phyloP scores from a whole-genome alignment of 2,113 vertebrate species.

The Menura novaehollandiae region DNA sequence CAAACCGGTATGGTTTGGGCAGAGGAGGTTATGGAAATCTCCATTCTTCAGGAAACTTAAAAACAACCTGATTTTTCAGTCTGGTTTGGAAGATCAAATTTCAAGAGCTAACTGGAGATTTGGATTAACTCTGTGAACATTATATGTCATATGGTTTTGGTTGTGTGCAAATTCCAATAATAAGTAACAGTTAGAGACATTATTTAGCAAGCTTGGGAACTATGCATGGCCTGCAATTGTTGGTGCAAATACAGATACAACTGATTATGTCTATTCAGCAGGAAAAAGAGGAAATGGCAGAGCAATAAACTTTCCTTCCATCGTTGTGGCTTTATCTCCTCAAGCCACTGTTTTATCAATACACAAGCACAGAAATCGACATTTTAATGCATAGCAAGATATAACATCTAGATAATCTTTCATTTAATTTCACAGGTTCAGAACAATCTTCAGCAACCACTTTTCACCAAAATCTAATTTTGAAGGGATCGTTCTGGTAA shows the following conservation, averaged over 20 bases:
- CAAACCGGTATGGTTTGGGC: neutral
- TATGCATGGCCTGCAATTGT: neutral
- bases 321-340: no score
- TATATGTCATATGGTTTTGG: accelerated
- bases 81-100: neutral
- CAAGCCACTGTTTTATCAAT: neutral
- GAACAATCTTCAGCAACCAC: neutral
- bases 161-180: neutral
- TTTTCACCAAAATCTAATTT: neutral
- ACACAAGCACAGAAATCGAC: neutral
- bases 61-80: neutral
- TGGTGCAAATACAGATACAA: neutral
- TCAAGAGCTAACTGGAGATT: neutral
- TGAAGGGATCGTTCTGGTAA: neutral
- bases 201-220: neutral
- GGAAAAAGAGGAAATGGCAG: neutral
- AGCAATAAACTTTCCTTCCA: no score
- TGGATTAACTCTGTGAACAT: neutral
- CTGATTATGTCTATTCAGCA: neutral
- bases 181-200: neutral
- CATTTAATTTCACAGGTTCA: neutral
- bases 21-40: accelerated
- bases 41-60: neutral
- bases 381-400: neutral
- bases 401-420: neutral